These are phyloP conservation scores for Julus scandinavius DNA, from an alignment of 2,888 invertebrate genomes.

Conservation along the genomic window DNA sequence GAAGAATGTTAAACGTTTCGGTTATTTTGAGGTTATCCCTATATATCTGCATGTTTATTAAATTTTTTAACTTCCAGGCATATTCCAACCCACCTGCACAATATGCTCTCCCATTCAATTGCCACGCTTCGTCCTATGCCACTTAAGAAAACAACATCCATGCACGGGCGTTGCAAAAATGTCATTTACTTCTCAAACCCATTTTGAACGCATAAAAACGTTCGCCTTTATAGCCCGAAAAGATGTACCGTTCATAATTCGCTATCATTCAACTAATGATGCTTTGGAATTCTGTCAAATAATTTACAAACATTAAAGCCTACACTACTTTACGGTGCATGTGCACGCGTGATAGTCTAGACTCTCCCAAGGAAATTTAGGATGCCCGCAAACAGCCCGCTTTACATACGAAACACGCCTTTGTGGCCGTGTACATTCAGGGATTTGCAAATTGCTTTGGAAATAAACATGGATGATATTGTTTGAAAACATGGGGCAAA, in stretches of 20 bases:
- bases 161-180: neutral
- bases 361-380: neutral
- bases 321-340: constrained; percentile 21
- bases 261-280: constrained; percentile 14
- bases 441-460: neutral
- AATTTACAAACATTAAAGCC: constrained; percentile 33
- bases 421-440: neutral
- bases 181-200: neutral
- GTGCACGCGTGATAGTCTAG: neutral
- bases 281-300: constrained; percentile 33
- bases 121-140: neutral
- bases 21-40: constrained; percentile 33
- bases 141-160: neutral
- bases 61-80: constrained; percentile 25
- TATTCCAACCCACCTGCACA: constrained; percentile 27
- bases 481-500: constrained; percentile 15
- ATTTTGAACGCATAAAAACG: neutral
- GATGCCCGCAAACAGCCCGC: neutral
- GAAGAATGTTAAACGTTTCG: constrained; percentile 18
- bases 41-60: constrained; percentile 33
- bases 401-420: neutral
- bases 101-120: neutral
- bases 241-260: constrained; percentile 28
- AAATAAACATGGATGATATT: neutral
- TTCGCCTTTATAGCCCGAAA: neutral